phyloP scores from a whole-genome alignment of 2,888 invertebrate genomes.

The Galerucella calmariensis region DNA sequence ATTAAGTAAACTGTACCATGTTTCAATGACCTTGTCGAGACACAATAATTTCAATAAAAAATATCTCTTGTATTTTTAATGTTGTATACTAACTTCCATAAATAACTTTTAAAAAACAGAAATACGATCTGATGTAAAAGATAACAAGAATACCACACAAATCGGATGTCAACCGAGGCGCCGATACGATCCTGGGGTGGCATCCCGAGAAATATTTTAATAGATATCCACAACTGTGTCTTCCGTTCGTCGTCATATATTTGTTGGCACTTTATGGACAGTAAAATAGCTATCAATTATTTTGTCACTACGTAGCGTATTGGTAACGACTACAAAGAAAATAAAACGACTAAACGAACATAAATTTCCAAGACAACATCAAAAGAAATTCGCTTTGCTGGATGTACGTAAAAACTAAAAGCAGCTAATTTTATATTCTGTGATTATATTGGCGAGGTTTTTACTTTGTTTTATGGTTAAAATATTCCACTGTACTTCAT shows the following conservation, averaged over 20 bases:
- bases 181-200: conserved; percentile 23
- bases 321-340: conserved; percentile 30
- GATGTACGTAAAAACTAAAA: conserved; percentile 12
- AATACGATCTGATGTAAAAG: conserved; percentile 2
- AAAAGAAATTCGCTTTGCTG: conserved; percentile 23
- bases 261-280: conserved; percentile 41
- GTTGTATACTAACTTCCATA: not conserved
- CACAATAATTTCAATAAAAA: not conserved
- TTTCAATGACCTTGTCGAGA: too few species aligned
- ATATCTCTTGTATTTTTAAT: not conserved
- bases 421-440: conserved; percentile 25
- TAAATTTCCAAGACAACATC: conserved; percentile 27
- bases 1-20: too few species aligned
- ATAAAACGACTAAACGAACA: conserved; percentile 16
- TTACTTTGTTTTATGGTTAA: not conserved
- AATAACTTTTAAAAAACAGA: not conserved
- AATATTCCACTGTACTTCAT: conserved; percentile 5
- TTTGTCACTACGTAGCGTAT: conserved; percentile 30
- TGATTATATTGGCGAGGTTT: conserved; percentile 14
- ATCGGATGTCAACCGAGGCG: not conserved
- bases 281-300: conserved; percentile 40
- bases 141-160: conserved; percentile 16
- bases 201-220: conserved; percentile 32
- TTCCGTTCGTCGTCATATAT: conserved; percentile 37
- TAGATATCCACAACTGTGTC: conserved; percentile 27